Evolutionary conservation across 2,888 invertebrate species (phyloP).

Genomic region (Gastracanthus pulcherrimus): DNA sequence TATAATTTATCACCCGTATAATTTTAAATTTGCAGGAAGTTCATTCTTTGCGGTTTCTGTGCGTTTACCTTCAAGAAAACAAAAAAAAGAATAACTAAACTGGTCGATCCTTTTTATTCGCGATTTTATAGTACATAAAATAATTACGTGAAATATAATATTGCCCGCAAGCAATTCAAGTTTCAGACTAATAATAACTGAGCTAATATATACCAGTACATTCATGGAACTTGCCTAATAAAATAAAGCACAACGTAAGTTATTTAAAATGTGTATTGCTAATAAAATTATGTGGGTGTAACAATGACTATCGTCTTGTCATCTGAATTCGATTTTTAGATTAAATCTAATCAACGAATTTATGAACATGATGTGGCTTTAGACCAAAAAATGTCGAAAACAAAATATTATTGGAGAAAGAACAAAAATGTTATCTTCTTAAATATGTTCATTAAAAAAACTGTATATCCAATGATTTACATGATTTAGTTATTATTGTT

Average conservation of each 20-base stretch:
- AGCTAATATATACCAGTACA: no score
- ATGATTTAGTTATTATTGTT: no score
- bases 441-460: no score
- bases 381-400: not conserved
- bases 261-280: constrained; percentile 15
- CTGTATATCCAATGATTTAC: no score
- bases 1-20: constrained; percentile 40
- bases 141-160: no score
- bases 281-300: constrained; percentile 14
- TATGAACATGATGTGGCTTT: not conserved
- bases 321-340: constrained; percentile 7
- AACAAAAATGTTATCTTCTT: no score
- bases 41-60: not conserved
- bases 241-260: no score
- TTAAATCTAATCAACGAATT: constrained; percentile 28
- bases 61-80: not conserved
- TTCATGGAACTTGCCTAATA: no score
- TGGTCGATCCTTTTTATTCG: not conserved
- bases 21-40: constrained; percentile 36
- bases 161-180: no score
- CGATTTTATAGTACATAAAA: no score
- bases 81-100: not conserved
- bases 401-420: not conserved
- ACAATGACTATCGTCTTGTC: constrained; percentile 12
- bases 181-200: no score